Evolutionary conservation across 2,888 invertebrate species (phyloP).

Genomic region (Beris morrisii): DNA sequence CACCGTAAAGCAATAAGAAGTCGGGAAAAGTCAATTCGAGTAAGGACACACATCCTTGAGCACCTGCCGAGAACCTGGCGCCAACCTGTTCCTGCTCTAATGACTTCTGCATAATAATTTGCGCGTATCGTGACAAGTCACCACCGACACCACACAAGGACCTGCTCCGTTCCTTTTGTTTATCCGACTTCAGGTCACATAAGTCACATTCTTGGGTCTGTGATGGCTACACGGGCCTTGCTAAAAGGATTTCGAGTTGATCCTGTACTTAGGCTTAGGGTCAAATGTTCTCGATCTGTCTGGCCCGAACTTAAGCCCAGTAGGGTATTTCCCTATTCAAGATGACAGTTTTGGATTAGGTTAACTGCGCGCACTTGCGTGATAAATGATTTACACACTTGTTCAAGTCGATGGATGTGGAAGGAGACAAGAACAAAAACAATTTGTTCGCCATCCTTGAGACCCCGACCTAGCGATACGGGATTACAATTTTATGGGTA

Average conservation of each 20-base stretch:
- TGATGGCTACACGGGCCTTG: background rate
- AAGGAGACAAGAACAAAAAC: too few relatives aligned
- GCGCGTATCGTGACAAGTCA: slow-evolving; percentile 5
- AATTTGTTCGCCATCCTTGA: too few relatives aligned
- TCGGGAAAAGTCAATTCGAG: slow-evolving; percentile 26
- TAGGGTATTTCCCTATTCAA: slow-evolving; percentile 13
- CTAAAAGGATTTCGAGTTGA: slow-evolving; percentile 31
- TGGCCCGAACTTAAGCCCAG: background rate
- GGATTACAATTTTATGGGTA: too few relatives aligned
- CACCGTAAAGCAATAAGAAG: slow-evolving; percentile 21
- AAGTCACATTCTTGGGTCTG: slow-evolving; percentile 19
- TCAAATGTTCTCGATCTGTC: slow-evolving; percentile 13
- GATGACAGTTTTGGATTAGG: slow-evolving; percentile 22
- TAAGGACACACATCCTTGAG: slow-evolving; percentile 27
- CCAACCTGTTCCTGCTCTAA: slow-evolving; percentile 31
- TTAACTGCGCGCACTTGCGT: slow-evolving; percentile 19
- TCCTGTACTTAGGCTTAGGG: slow-evolving; percentile 8
- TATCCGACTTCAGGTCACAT: slow-evolving; percentile 27
- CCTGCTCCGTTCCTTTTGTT: slow-evolving; percentile 11
- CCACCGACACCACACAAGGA: background rate
- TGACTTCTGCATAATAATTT: slow-evolving; percentile 32
- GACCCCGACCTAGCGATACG: too few relatives aligned
- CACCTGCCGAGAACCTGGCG: slow-evolving; percentile 35
- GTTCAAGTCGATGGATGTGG: slow-evolving; percentile 12
- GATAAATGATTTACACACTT: slow-evolving; percentile 31